These are phyloP conservation scores for Smittia sp. DNA, from an alignment of 2,888 invertebrate species.

Conservation along the genomic window DNA sequence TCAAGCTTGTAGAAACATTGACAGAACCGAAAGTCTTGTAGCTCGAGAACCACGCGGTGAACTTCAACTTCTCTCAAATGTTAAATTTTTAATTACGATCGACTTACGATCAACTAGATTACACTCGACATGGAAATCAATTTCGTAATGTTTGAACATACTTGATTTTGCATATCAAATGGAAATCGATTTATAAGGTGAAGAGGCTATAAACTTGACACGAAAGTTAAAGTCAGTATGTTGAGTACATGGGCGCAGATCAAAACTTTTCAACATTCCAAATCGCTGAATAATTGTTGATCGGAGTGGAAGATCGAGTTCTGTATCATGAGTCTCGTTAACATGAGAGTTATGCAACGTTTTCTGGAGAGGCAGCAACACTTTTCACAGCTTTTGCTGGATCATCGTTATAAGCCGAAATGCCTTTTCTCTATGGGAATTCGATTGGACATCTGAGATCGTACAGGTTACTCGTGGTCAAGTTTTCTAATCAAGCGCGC, in stretches of 20 bases:
- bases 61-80: neutral
- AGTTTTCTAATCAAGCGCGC: neutral
- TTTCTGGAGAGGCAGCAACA: too few relatives aligned
- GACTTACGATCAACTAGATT: neutral
- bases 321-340: slow-evolving; percentile 10
- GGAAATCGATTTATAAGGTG: neutral
- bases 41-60: neutral
- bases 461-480: slow-evolving; percentile 14
- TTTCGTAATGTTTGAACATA: neutral
- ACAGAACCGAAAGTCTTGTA: too few relatives aligned
- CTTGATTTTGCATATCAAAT: slow-evolving; percentile 1
- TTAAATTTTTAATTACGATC: neutral
- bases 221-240: neutral
- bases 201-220: slow-evolving; percentile 14
- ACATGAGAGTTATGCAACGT: neutral
- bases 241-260: slow-evolving; percentile 10
- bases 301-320: neutral
- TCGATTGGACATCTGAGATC: neutral
- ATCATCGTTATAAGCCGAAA: slow-evolving; percentile 7
- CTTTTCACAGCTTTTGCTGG: neutral
- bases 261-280: neutral
- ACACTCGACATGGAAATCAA: neutral
- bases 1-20: neutral
- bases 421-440: slow-evolving; percentile 3
- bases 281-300: slow-evolving; percentile 25